Base-by-base conservation (phyloP, 2,797 vertebrate species). In the Anguilla obscura region DNA sequence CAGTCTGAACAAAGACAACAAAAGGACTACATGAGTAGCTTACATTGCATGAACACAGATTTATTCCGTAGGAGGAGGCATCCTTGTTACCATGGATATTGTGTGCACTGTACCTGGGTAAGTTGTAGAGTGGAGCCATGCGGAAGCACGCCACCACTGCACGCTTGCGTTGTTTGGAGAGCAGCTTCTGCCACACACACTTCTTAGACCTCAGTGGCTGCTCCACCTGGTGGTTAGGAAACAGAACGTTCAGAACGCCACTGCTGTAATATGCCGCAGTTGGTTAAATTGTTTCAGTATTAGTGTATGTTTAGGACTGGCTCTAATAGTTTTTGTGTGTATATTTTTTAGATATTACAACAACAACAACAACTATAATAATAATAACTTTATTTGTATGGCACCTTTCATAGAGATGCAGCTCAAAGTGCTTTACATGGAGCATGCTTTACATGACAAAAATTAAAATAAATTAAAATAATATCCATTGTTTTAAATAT, bases 61-160 rank as follows among this genome's bases (percentile, higher is more conserved):
- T 10, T 24, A 8, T n/a, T n/a, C 79, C 45, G n/a, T 10, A 50
- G 79, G 74, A 79, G 2, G 18, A 36, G 74, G 74, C 33, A 40
- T 79, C 74, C 36, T 82, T 48, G 24, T 82, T 36, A 82, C 45
- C 2, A 48, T 8, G 56, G 58, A 66, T 24, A 21, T 36, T 52
- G 24, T 24, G 30, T 63, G 79, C 30, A 33, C 66, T 52, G 93
- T 97, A 98, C 99, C 98, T 98, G 86, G 98, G 99, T 74, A 99
- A 95, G 91, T 99, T 99, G 93, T 99, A 99, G 84, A 99, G 95
- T 0, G 99, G 99, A 82, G 98, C 98, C 99, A 99, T 99, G 86
- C 99, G 97, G 93, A 99, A 99, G 93, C 98, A 99, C 6, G 99
- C 99, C 74, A 99, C 98, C n/a, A 99, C 99, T 0, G 99, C 99